Evolutionary conservation across 2,113 vertebrate genomes (phyloP), one percentile per base, ranked within the genome.

Genomic region (Megalops atlanticus): DNA sequence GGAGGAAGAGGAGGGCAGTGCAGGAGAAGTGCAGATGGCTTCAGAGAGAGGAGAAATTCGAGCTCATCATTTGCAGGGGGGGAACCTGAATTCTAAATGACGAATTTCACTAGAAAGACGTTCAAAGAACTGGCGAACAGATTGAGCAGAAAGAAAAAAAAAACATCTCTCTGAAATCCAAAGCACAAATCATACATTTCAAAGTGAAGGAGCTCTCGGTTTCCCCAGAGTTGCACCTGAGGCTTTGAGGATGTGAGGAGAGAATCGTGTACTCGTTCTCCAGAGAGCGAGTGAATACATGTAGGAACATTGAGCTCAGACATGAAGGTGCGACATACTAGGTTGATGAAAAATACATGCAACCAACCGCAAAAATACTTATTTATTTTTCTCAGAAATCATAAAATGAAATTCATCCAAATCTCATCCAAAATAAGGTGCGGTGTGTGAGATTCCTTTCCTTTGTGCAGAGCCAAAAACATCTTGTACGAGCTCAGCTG

Each of bases 71-170:
- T 72, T 87, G 84, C 87, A 78, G 75, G 3, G 21, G 52, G 52
- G 72, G 74, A 79, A 80, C 76, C 86, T 74, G 84, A 87, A 82
- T 87, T 85, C 85, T 84, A 85, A 82, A 82, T 85, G 88, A 88
- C 27, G 83, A 76, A 81, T 4, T 8, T 77, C 80, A 21, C 84
- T 80, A 78, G 80, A 58, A 88, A 5, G 24, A 43, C 73, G 85
- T 87, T 89, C 86, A 91, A 90, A 90, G 87, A 86, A 27, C 12
- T 36, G 10, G 10, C 77, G 85, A 83, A 86, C 89, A 91, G 89
- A 83, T 79, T 88, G 89, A 78, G 82, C 45, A 71, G 6, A 4
- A n/a, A 80, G 70, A 58, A n/a, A 58, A n/a, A 74, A 74, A 41
- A 24, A n/a, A 40, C n/a, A 41, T 2, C 72, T 74, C 14, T 41